Evolutionary conservation across 2,888 invertebrate species (phyloP).

Genomic region (Sphaerophoria taeniata): DNA sequence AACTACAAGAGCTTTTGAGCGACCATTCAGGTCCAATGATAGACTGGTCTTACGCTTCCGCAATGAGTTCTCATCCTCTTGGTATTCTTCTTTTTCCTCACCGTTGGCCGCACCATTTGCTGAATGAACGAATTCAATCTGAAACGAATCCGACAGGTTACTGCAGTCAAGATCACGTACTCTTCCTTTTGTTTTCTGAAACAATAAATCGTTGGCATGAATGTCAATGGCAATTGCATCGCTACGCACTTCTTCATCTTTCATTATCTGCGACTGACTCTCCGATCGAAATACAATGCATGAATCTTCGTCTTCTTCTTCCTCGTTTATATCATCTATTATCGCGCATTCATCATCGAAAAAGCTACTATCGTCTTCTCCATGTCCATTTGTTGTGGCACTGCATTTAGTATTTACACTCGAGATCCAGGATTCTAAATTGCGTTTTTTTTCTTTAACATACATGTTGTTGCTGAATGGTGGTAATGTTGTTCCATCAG

Average conservation of each 20-base stretch:
- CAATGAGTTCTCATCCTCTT: slow-evolving; percentile 42
- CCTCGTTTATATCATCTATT: slow-evolving; percentile 74
- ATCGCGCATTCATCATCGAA: slow-evolving; percentile 74
- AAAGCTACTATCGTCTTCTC: slow-evolving; percentile 77
- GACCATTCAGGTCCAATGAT: slow-evolving; percentile 42
- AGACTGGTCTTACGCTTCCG: slow-evolving; percentile 55
- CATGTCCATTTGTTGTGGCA: slow-evolving; percentile 74
- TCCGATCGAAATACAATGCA: slow-evolving; percentile 81
- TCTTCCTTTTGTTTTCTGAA: slow-evolving; percentile 42
- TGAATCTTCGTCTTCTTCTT: slow-evolving; percentile 80
- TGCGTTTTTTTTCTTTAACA: slow-evolving; percentile 55
- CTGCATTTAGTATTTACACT: slow-evolving; percentile 67
- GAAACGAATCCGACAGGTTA: slow-evolving; percentile 81
- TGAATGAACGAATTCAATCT: slow-evolving; percentile 81
- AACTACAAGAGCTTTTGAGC: slow-evolving; percentile 59
- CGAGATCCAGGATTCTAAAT: slow-evolving; percentile 71
- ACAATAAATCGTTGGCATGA: slow-evolving; percentile 77
- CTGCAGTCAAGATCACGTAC: slow-evolving; percentile 78
- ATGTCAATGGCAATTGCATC: slow-evolving; percentile 79
- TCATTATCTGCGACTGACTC: slow-evolving; percentile 79
- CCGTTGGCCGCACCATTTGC: slow-evolving; percentile 71
- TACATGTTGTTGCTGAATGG: slow-evolving; percentile 58
- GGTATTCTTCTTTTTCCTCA: background rate
- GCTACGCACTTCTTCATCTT: slow-evolving; percentile 55
- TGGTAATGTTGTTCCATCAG: slow-evolving; percentile 79